These are phyloP conservation scores for Myiozetetes cayanensis DNA, from an alignment of 2,113 vertebrate species.

Conservation along the genomic window DNA sequence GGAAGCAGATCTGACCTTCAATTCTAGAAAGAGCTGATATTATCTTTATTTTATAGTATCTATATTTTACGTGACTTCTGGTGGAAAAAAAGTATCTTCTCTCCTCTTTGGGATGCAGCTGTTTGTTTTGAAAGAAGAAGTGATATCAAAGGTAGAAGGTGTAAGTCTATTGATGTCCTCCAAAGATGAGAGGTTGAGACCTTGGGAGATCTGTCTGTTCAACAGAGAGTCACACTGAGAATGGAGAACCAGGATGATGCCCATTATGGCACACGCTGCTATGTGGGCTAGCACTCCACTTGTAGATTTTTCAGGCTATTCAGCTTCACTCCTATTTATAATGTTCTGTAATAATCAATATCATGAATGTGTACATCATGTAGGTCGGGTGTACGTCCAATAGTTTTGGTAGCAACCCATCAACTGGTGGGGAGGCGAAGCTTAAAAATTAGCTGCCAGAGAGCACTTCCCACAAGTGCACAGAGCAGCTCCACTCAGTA, in stretches of 20 bases:
- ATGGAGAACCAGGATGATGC: background rate
- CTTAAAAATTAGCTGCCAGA: background rate
- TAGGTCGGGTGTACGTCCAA: background rate
- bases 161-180: background rate
- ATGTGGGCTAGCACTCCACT: background rate
- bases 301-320: background rate
- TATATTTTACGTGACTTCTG: background rate
- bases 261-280: background rate
- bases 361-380: background rate
- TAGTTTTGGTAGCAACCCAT: background rate
- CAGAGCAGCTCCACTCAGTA: background rate
- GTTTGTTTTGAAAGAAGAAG: background rate
- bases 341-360: background rate
- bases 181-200: background rate
- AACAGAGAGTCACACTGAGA: background rate
- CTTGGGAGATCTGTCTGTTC: background rate
- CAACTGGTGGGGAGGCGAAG: fast-evolving
- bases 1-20: background rate
- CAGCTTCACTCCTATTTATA: background rate
- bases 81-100: background rate
- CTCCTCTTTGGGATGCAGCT: background rate
- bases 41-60: background rate
- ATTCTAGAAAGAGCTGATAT: background rate
- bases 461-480: background rate
- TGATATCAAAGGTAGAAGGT: background rate